These are phyloP conservation scores for Odontamblyopus rebecca DNA, from an alignment of 2,797 vertebrate species.

Conservation along the genomic window DNA sequence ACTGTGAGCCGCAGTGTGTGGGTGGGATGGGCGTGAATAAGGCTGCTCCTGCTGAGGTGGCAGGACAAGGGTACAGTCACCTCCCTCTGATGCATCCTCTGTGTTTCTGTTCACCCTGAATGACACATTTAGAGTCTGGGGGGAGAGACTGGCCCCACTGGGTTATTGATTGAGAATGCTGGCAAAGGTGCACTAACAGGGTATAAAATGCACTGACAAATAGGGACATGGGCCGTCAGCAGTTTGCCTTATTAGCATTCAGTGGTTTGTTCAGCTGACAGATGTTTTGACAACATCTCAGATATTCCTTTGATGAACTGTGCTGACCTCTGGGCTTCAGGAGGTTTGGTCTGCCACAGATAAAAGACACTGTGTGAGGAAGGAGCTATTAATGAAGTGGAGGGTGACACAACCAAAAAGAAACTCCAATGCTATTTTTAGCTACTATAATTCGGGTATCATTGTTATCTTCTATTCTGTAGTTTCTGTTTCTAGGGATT, in stretches of 20 bases:
- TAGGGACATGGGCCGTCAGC: constrained; percentile 63
- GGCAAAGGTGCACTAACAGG: constrained; percentile 51
- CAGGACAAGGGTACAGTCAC: constrained; percentile 64
- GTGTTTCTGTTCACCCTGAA: constrained; percentile 46
- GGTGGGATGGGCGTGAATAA: constrained; percentile 43
- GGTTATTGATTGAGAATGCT: constrained; percentile 62
- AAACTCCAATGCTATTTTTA: neutral
- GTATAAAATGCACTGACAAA: constrained; percentile 61
- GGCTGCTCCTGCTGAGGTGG: constrained; percentile 53
- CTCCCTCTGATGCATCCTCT: constrained; percentile 52
- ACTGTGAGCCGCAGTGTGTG: constrained; percentile 41
- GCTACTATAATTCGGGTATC: neutral
- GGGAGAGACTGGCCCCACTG: constrained; percentile 42
- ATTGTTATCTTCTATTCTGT: neutral
- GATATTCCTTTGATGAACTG: constrained; percentile 26
- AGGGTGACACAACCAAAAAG: constrained; percentile 2
- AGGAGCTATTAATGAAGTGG: constrained; percentile 7
- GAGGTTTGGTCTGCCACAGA: constrained; percentile 7
- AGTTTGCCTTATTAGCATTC: constrained; percentile 63
- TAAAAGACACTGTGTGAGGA: neutral
- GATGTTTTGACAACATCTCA: constrained; percentile 36
- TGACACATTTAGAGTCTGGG: constrained; percentile 64
- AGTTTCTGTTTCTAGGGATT: neutral
- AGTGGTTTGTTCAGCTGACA: constrained; percentile 51
- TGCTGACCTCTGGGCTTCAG: constrained; percentile 17